Conservation (phyloP, 2,888 invertebrate genomes). For the Yponomeuta cagnagella region DNA sequence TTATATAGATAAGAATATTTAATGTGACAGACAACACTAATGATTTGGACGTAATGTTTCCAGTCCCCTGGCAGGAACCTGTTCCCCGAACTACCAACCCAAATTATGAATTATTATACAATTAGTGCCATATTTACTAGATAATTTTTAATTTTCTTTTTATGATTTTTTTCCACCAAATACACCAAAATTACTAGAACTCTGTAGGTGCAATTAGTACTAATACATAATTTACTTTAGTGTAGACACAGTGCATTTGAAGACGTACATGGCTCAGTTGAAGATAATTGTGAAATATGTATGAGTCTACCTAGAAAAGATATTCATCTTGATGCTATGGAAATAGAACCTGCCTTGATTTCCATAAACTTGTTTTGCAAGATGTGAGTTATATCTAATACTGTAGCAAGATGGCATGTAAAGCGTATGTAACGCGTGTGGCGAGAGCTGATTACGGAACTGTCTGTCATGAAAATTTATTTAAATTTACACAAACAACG, state of each 20-base stretch:
- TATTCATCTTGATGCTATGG: slow-evolving; percentile 9
- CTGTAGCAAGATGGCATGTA: slow-evolving; percentile 59
- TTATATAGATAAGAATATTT: background rate
- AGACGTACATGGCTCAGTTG: background rate
- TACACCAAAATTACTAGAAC: background rate
- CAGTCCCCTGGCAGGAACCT: no score
- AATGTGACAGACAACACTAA: background rate
- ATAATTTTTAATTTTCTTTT: background rate
- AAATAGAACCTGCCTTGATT: slow-evolving; percentile 15
- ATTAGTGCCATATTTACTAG: no score
- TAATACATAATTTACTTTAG: no score
- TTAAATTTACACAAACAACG: slow-evolving; percentile 76
- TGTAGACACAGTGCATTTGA: background rate
- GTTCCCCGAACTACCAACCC: no score
- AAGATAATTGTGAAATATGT: background rate
- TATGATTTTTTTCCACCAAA: background rate
- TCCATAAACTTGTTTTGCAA: slow-evolving; percentile 19
- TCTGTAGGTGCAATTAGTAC: background rate
- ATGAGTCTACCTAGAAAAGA: slow-evolving; percentile 13
- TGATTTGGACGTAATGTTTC: background rate
- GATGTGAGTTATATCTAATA: slow-evolving; percentile 18
- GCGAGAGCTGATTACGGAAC: slow-evolving; percentile 73
- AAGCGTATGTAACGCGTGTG: slow-evolving; percentile 61
- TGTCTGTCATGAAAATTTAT: slow-evolving; percentile 76
- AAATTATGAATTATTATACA: no score